Evolutionary conservation across 64 coral and sea anemone species (phyloP).

Genomic region (Actinia equina): DNA sequence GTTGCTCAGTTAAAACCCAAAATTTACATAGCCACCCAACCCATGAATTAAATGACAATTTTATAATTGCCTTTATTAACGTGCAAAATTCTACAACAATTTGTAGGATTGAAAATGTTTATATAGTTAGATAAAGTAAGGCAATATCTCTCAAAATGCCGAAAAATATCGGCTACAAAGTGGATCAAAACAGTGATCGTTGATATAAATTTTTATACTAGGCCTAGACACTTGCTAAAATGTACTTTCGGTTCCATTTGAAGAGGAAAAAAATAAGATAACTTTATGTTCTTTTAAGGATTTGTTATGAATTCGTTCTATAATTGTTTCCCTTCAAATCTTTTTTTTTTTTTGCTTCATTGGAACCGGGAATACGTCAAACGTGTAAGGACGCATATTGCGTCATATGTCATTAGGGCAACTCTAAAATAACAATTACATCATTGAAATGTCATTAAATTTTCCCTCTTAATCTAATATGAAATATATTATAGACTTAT

Average conservation of each 20-base stretch:
- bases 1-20: too few species aligned
- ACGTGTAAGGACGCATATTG: background rate
- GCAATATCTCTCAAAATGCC: background rate
- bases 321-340: background rate
- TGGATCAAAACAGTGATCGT: background rate
- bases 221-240: too few species aligned
- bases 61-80: background rate
- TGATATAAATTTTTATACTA: background rate
- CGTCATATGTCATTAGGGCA: background rate
- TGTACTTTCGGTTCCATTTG: too few species aligned
- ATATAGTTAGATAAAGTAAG: background rate
- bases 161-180: background rate
- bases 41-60: too few species aligned
- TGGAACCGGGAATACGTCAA: background rate
- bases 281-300: too few species aligned
- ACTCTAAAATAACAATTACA: background rate
- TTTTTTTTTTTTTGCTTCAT: background rate
- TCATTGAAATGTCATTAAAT: background rate
- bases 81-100: background rate
- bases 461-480: background rate
- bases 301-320: too few species aligned
- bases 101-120: background rate
- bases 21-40: too few species aligned
- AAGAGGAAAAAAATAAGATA: too few species aligned
- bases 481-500: too few species aligned